Percentiles rank a stretch among this genome's conserved stretches.
Conservation (phyloP, 2,797 vertebrate species). For the Adelosebastes latens region DNA sequence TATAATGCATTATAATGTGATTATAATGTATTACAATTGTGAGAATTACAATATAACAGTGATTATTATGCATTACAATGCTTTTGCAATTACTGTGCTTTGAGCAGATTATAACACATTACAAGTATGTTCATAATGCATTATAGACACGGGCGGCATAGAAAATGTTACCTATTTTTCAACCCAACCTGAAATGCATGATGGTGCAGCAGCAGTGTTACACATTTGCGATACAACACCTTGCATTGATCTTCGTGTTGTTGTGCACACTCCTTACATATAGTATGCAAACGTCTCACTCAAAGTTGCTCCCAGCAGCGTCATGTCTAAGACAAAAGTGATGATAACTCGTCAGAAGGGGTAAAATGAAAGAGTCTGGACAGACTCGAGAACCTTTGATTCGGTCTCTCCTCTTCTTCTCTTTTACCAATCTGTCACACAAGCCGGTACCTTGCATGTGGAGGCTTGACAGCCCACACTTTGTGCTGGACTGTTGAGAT, state of each 20-base stretch:
- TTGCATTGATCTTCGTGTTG: not conserved
- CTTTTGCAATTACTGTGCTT: too few species aligned
- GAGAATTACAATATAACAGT: too few species aligned
- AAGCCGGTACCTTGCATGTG: not conserved
- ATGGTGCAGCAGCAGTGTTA: not conserved
- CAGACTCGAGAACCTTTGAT: not conserved
- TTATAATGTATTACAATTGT: too few species aligned
- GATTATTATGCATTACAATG: too few species aligned
- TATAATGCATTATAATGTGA: too few species aligned
- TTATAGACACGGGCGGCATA: too few species aligned
- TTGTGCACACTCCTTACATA: not conserved
- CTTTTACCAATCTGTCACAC: not conserved
- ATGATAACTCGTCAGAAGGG: not conserved
- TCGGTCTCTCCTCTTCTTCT: not conserved
- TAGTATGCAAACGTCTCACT: not conserved
- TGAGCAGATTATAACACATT: too few species aligned
- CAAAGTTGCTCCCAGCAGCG: not conserved
- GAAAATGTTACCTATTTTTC: not conserved
- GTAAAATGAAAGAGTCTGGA: not conserved
- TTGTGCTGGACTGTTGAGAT: constrained; percentile 24
- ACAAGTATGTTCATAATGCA: too few species aligned
- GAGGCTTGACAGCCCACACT: constrained; percentile 6
- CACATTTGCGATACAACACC: not conserved
- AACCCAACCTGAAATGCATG: not conserved
- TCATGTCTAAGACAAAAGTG: not conserved